Base-by-base conservation (phyloP, 2,888 invertebrate genomes). In the Allophyes oxyacanthae region DNA sequence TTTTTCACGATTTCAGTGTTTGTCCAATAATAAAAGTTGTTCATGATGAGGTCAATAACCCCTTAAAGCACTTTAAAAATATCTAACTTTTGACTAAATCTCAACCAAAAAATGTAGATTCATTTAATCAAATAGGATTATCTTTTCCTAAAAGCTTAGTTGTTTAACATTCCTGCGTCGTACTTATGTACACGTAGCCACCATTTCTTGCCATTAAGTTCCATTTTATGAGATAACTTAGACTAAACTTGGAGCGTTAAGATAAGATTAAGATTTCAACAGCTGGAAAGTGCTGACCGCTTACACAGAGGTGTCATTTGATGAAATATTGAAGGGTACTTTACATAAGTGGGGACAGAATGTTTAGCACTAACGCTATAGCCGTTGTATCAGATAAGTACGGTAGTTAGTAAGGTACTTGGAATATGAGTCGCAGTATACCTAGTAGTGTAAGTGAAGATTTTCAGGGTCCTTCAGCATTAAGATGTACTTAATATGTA, bases 281-380 rank as follows among this genome's bases (percentile, higher is more conserved):
- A 42, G 28, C 13, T 20, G 55, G 15, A 52, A 32, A 63, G 42
- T 32, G 28, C 44, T 72, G 69, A 68, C 56, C 73, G 42, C 8
- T 52, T 28, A 28, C 28, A 8, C 13, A 3, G 15, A 26, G 41
- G 30, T 56, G 25, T 45, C 50, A 36, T 71, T 57, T 55, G 38
- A 52, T 62, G 43, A 55, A 68, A 60, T 57, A 68, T 60, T 72
- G 52, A 72, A 68, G 41, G 33, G 46, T 48, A 46, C 70, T 63
- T 57, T 13, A 8, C 36, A 26, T 60, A 57, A 63, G 63, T 57
- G 55, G 40, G 46, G 28, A 34, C 11, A 26, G 33, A 30, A 62
- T 52, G 52, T 36, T 20, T 42, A 8, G 25, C 40, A 26, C 40
- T 65, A 44, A 58, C 37, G 37, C 55, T 38, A 50, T 56, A 38